These are phyloP conservation scores for Mystacides longicornis DNA, from an alignment of 2,888 invertebrate species.

Conservation along the genomic window DNA sequence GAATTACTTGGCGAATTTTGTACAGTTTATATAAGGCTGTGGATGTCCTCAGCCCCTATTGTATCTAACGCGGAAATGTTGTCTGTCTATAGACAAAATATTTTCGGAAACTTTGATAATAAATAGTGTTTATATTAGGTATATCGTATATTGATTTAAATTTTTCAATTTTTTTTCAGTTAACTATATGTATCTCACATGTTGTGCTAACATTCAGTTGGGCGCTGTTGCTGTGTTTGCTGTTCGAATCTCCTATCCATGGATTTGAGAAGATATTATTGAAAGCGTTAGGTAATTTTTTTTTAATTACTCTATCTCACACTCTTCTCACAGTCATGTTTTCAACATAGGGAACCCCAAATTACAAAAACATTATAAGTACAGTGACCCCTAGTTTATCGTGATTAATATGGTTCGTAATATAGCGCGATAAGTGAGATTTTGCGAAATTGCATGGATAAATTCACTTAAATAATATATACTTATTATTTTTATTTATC, in stretches of 20 bases:
- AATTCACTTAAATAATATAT: too few species aligned
- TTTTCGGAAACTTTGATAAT: not conserved
- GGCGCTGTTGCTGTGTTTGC: conserved; percentile 55
- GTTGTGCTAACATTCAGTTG: conserved; percentile 53
- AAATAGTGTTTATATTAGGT: not conserved
- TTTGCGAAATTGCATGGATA: too few species aligned
- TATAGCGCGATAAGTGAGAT: too few species aligned
- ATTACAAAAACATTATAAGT: too few species aligned
- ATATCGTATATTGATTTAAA: not conserved
- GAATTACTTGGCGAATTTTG: too few species aligned
- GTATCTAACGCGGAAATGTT: too few species aligned
- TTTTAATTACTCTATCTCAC: not conserved
- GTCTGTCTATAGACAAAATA: not conserved
- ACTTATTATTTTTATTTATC: too few species aligned
- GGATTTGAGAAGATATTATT: conserved; percentile 62
- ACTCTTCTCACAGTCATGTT: not conserved
- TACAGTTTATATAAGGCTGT: too few species aligned
- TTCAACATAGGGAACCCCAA: too few species aligned
- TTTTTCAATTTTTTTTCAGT: conserved; percentile 38
- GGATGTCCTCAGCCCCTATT: too few species aligned
- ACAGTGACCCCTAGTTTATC: too few species aligned
- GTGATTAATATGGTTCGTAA: too few species aligned
- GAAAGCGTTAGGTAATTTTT: conserved; percentile 38
- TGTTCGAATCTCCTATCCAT: conserved; percentile 66
- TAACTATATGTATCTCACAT: conserved; percentile 50